phyloP scores from a whole-genome alignment of 2,888 invertebrate species.

The Agelastica alni region DNA sequence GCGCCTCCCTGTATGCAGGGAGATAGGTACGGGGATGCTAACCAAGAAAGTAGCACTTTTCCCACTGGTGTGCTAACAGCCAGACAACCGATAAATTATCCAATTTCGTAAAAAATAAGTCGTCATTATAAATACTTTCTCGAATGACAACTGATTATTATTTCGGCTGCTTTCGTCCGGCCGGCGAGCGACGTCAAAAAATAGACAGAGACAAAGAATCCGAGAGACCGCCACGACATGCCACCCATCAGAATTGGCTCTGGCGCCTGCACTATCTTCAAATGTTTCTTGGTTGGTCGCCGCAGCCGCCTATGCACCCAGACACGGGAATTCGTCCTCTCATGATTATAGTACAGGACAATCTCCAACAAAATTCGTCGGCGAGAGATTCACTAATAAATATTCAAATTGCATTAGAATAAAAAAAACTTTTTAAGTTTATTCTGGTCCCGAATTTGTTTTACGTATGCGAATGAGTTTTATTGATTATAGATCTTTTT shows the following conservation, averaged over 20 bases:
- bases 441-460: no score
- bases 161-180: constrained; percentile 17
- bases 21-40: no score
- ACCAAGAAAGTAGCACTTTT: no score
- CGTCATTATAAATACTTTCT: constrained; percentile 19
- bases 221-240: constrained; percentile 28
- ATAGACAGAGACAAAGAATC: constrained; percentile 2
- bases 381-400: no score
- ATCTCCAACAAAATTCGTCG: no score
- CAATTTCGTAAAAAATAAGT: constrained; percentile 20
- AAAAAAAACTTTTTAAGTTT: no score
- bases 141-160: constrained; percentile 17
- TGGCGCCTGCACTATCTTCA: constrained; percentile 51
- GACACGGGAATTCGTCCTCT: constrained; percentile 30
- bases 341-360: constrained; percentile 20
- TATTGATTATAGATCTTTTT: no score
- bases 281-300: constrained; percentile 38
- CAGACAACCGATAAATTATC: constrained; percentile 20
- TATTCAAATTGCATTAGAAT: no score
- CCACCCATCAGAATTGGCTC: constrained; percentile 48
- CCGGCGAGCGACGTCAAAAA: constrained; percentile 5
- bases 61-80: no score
- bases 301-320: constrained; percentile 38
- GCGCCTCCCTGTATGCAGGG: no score
- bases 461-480: no score